Base-by-base conservation (phyloP, 2,888 invertebrate genomes). In the Mycalesis mineus region DNA sequence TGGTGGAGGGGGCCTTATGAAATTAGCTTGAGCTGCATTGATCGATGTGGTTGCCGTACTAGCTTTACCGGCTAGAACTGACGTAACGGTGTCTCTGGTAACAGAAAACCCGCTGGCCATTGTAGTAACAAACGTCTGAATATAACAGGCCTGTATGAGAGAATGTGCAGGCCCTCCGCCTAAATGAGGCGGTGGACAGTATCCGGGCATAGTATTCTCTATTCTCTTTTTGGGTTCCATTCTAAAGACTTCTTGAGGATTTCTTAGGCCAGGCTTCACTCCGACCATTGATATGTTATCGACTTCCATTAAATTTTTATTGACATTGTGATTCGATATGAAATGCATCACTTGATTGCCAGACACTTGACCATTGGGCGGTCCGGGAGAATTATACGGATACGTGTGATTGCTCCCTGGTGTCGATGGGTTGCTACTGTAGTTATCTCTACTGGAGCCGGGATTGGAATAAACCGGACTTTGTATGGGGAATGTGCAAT, bases 31-130 rank as follows among this genome's bases (percentile, higher is more conserved):
- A 5, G 93, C 91, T 29, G 92, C 92, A 67, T 94, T 94, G 28
- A 94, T 92, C 0, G 95, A 94, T 0, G 95, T 94, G 0, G 95
- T 94, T 0, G 94, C 93, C 0, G 95, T 95, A 67, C 94, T 94
- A 0, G 95, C 92, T 75, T 93, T 91, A 2, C 95, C 95, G 1
- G 95, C 95, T 61, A 95, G 78, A 1, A 95, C 95, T 0, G 94
- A 95, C 0, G 96, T 96, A 15, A 96, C 94, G 0, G 96, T 95
- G 73, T 95, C 95, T 65, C 95, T 92, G 36, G 94, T 94, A 2
- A 93, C 93, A 0, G 95, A 95, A 73, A 94, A 93, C 7, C 95
- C 93, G 72, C 94, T 94, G 0, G 94, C 94, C 80, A 91, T 88
- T 0, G 88, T 90, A 1, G 86, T 86, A 0, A 90, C 84, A 63